Conservation (phyloP, 1,140 invertebrate genomes). For the Pachyrhynchus sulphureomaculatus region DNA sequence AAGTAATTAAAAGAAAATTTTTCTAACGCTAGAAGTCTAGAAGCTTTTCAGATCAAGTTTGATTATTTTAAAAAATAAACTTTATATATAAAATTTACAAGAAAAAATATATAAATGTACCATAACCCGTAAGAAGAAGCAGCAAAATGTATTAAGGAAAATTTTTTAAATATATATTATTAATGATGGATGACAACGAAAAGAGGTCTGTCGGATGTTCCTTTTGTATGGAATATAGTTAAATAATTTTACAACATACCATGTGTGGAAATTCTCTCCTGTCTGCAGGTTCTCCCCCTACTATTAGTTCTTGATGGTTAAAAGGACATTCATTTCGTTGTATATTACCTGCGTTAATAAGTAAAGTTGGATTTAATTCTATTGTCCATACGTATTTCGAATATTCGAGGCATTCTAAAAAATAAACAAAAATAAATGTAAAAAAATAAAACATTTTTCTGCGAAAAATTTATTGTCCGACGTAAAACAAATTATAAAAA, state of each 20-base stretch:
- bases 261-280: conserved; percentile 45
- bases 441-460: background rate
- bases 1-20: too few relatives aligned
- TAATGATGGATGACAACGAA: too few relatives aligned
- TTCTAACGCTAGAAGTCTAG: too few relatives aligned
- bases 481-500: too few relatives aligned
- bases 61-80: too few relatives aligned
- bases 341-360: conserved; percentile 20
- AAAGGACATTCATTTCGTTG: conserved; percentile 37
- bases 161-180: too few relatives aligned
- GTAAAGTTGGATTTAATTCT: conserved; percentile 23
- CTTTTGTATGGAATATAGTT: background rate
- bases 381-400: conserved; percentile 30
- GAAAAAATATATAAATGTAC: too few relatives aligned
- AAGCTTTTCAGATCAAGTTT: too few relatives aligned
- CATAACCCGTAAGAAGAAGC: background rate
- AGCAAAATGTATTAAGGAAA: background rate
- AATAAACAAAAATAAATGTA: background rate
- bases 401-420: conserved; percentile 29
- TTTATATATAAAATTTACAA: too few relatives aligned
- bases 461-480: background rate
- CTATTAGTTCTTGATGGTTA: conserved; percentile 32
- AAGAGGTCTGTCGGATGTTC: background rate
- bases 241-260: conserved; percentile 19
- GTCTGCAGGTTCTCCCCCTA: conserved; percentile 36